Base-by-base conservation (phyloP, 2,888 invertebrate genomes). In the Tenthredo mesomela region DNA sequence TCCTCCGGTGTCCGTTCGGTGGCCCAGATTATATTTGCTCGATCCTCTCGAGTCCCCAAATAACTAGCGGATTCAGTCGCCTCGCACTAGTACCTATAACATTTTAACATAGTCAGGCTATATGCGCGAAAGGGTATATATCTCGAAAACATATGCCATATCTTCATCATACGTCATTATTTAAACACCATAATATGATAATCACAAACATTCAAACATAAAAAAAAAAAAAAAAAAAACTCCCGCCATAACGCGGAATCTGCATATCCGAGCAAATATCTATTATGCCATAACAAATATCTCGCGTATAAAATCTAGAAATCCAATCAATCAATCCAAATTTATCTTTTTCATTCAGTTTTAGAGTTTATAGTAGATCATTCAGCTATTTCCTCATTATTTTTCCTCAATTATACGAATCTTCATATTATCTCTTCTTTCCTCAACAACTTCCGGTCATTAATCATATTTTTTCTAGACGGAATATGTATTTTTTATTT, bases 1-100 rank as follows among this genome's bases (percentile, higher is more conserved):
- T 67, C 82, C 82, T 67, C 82, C 82, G 82, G 82, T 67, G 67
- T 82, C 67, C 88, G 87, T 89, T 89, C 91, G 61, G 61, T 92
- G 92, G 91, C 92, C 92, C 92, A 91, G 91, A 91, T 92, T 92
- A 91, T 91, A 90, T 90, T 88, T 88, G 90, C 87, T 89, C 89
- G 90, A 86, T 91, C 91, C 91, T 88, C 91, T 88, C 91, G 92
- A 92, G 91, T 92, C 91, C 91, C 89, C 91, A 92, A 92, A 91
- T 92, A 91, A 91, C 91, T 90, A 47, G 90, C 88, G 90, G 90
- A 90, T 92, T 90, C 90, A 90, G 91, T 89, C 89, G 89, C 89
- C 89, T 87, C 88, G 43, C 1, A 88, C 88, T 88, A n/a, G n/a
- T n/a, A 29, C 21, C 75, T 50, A 25, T n/a, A 50, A n/a, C 75